These are phyloP conservation scores for Cinclus cinclus DNA, from an alignment of 2,113 vertebrate genomes.

Conservation along the genomic window DNA sequence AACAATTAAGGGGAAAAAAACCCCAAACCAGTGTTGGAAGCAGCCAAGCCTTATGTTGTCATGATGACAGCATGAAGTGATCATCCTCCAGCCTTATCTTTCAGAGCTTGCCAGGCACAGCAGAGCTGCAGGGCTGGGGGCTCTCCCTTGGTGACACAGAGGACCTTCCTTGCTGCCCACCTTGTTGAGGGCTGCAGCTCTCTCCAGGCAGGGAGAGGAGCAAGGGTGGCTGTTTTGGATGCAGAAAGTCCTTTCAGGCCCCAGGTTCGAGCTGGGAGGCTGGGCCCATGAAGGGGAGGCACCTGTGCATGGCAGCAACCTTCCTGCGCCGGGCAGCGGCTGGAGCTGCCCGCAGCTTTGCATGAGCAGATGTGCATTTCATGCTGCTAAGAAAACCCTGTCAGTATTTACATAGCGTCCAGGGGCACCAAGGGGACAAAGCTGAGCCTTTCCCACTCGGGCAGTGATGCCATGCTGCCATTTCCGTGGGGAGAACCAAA, in stretches of 20 bases:
- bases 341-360: not conserved
- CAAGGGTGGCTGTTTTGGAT: not conserved
- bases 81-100: not conserved
- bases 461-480: not conserved
- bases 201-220: not conserved
- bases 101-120: not conserved
- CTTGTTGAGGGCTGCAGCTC: not conserved
- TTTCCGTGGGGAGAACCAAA: not conserved
- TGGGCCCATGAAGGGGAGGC: not conserved
- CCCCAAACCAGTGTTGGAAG: not conserved
- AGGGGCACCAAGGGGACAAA: not conserved
- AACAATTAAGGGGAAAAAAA: conserved; percentile 12
- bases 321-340: not conserved
- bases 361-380: conserved; percentile 15
- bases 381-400: not conserved
- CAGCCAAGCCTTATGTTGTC: not conserved
- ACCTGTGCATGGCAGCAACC: not conserved
- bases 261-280: not conserved
- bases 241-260: not conserved
- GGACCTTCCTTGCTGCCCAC: not conserved
- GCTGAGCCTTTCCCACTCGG: accelerated
- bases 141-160: not conserved
- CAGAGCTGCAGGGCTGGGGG: not conserved
- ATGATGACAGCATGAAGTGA: not conserved
- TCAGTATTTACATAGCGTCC: not conserved